Conservation (phyloP, 2,797 vertebrate species). For the Galago senegalensis region DNA sequence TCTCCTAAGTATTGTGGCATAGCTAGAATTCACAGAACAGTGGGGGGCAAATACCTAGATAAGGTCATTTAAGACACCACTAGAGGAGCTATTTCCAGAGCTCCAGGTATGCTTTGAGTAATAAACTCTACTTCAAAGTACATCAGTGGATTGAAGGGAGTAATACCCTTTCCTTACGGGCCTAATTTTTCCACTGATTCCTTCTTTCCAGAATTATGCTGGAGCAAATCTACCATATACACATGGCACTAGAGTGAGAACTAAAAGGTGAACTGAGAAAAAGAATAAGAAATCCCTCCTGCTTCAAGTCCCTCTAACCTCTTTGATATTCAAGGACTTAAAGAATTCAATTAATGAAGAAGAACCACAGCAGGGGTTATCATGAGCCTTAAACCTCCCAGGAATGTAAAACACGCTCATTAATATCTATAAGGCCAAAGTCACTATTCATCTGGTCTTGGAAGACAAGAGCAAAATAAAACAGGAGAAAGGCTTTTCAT, state of each 20-base stretch:
- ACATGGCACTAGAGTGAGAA: background rate
- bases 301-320: slow-evolving; percentile 17
- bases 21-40: slow-evolving; percentile 19
- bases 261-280: background rate
- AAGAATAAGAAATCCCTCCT: slow-evolving; percentile 10
- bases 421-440: slow-evolving; percentile 64
- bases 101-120: background rate
- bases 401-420: slow-evolving; percentile 48
- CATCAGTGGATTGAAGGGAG: background rate
- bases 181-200: too few species aligned
- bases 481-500: slow-evolving; percentile 59
- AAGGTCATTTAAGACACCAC: background rate
- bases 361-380: slow-evolving; percentile 40
- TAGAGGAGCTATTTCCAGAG: background rate
- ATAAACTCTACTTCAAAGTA: background rate
- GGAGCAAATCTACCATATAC: background rate
- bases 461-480: slow-evolving; percentile 69
- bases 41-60: background rate
- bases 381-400: slow-evolving; percentile 32
- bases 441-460: slow-evolving; percentile 68
- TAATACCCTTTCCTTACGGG: background rate
- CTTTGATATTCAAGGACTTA: slow-evolving; percentile 65
- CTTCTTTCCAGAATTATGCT: background rate
- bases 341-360: slow-evolving; percentile 66
- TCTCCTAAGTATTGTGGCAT: background rate